Evolutionary conservation across 1,140 invertebrate genomes (phyloP), one percentile per base, ranked within the genome.

Genomic region (Lepidurus couesii): DNA sequence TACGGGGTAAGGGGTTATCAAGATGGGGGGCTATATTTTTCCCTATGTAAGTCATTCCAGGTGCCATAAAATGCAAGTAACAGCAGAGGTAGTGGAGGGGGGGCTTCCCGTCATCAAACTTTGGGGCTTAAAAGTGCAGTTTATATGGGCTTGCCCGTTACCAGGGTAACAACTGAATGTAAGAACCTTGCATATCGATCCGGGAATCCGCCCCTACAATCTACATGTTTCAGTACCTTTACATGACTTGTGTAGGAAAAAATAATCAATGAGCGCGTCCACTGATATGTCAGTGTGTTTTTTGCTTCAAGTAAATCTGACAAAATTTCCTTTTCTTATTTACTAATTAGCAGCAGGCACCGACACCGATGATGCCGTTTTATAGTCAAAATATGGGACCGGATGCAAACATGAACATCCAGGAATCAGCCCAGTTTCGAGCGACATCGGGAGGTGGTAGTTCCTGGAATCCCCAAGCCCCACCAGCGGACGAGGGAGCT

Each of bases 21-120:
- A 65, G 53, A 65, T 34, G 34, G 34, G 34, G 7, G 13, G 53
- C 53, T 4, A 21, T 21, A n/a, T n/a, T 9, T 65, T 65, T 65
- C 53, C 21, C 53, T 65, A 65, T 13, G 21, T 7, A 65, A 11
- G 53, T 65, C 53, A 65, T 65, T 65, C 53, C 53, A 65, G 53
- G 53, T 65, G 53, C 53, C 53, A 65, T 65, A 65, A 65, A 65
- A 65, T 65, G 53, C 53, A 65, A 65, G 53, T 65, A 65, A 21
- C 16, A 65, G 53, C 53, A 65, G 53, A 9, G 53, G 53, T 65
- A 65, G 53, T 13, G 53, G 53, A 16, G 53, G 53, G 53, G 53
- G 53, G 53, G 8, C 45, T 65, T 65, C 21, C 9, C 6, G 53
- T n/a, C 53, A 16, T 65, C 53, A 65, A 65, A 65, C 53, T 65